Evolutionary conservation across 2,113 vertebrate species (phyloP).

Genomic region (Cnemophilus loriae): DNA sequence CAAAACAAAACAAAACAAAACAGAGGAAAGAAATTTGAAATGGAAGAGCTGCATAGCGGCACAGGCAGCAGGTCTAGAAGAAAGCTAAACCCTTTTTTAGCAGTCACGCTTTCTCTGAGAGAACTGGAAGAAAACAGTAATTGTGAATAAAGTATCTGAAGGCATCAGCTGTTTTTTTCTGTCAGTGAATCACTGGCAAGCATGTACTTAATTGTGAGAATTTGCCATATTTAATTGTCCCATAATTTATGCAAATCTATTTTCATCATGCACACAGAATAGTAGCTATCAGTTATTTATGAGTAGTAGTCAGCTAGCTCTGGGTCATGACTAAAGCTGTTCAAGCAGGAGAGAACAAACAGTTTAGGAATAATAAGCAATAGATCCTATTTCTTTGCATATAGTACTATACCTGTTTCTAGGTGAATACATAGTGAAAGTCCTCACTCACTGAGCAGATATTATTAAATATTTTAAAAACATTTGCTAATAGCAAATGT

Average conservation of each 20-base stretch:
- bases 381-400: not conserved
- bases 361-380: not conserved
- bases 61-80: not conserved
- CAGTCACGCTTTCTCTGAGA: not conserved
- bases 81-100: not conserved
- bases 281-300: not conserved
- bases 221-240: not conserved
- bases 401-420: not conserved
- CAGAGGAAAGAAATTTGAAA: not conserved
- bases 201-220: not conserved
- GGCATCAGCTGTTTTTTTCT: not conserved
- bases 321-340: not conserved
- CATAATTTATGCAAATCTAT: not conserved
- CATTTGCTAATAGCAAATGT: not conserved
- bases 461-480: not conserved
- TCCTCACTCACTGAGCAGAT: not conserved
- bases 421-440: not conserved
- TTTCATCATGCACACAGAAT: not conserved
- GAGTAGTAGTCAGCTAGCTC: not conserved
- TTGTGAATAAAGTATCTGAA: not conserved
- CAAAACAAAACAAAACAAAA: too few relatives aligned
- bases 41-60: not conserved
- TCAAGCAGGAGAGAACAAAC: not conserved
- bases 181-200: not conserved
- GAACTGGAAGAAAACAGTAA: not conserved